Evolutionary conservation across 1,140 invertebrate genomes (phyloP).

Genomic region (Zaprionus tsacasi): DNA sequence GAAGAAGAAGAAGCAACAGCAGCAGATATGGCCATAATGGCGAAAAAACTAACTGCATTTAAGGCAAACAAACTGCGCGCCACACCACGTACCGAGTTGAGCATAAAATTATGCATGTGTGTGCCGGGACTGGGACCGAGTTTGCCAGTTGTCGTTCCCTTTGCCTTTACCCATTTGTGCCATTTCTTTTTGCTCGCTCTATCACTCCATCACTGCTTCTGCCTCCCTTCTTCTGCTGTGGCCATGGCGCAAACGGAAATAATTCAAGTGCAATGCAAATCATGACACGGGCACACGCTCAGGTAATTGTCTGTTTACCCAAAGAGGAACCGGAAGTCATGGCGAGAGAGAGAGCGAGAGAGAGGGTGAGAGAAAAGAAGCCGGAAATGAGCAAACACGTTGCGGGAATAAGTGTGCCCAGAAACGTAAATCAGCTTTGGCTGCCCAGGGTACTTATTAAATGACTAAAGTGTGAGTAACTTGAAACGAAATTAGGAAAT

Average conservation of each 20-base stretch:
- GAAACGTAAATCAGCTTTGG: slow-evolving; percentile 28
- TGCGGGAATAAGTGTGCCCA: slow-evolving; percentile 40
- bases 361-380: background rate
- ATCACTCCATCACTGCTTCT: background rate
- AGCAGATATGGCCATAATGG: slow-evolving; percentile 58
- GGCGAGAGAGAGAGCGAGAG: background rate
- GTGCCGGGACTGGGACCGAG: slow-evolving; percentile 2
- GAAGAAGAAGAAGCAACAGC: background rate
- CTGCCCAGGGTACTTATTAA: slow-evolving; percentile 31
- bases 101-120: slow-evolving; percentile 74
- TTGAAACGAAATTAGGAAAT: background rate
- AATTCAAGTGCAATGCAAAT: slow-evolving; percentile 81
- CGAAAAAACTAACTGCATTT: slow-evolving; percentile 60
- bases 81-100: slow-evolving; percentile 58
- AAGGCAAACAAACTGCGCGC: slow-evolving; percentile 74
- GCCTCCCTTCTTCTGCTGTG: background rate
- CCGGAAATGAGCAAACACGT: slow-evolving; percentile 69
- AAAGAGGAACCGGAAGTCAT: slow-evolving; percentile 51
- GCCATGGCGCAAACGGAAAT: slow-evolving; percentile 67
- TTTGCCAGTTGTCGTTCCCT: slow-evolving; percentile 4
- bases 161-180: slow-evolving; percentile 13
- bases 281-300: slow-evolving; percentile 65
- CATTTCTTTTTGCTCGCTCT: slow-evolving; percentile 1
- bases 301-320: slow-evolving; percentile 76
- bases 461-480: slow-evolving; percentile 13